Base-by-base conservation (phyloP, 2,797 vertebrate genomes). In the Cygnus olor region DNA sequence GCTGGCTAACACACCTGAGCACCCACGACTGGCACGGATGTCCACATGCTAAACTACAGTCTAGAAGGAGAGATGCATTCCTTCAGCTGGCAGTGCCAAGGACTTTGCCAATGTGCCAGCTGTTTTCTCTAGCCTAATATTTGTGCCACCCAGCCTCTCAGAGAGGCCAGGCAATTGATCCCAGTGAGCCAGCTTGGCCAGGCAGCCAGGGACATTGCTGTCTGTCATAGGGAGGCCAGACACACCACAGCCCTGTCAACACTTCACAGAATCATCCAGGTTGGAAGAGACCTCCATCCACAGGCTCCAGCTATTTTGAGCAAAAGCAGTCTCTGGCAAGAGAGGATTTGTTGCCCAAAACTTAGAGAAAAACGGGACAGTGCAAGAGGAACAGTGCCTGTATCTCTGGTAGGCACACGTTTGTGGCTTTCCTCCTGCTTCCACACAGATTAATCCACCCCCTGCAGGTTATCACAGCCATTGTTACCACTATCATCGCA, bases 1-100 rank as follows among this genome's bases (percentile, higher is more conserved):
- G 21, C 45, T 56, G 28, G 32, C 28, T 53, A 42, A 18, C 0
- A 0, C 28, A 30, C 27, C 34, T 17, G 27, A 45, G 15, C 25
- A 30, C 11, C 40, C 34, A 28, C 14, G 34, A 24, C 11, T 15
- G 34, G 51, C 9, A 53, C 27, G 6, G 38, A 11, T 15, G 20
- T 7, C 76, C 61, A 34, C 36, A 2, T 2, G 14, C 20, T 32
- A 25, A 8, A 2, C 58, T 28, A 32, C 45, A n/a, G 6, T 13
- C 78, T 32, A 40, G 45, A 22, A 30, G 0, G 53, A 10, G 10
- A 80, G 36, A 49, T 1, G 6, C 2, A 11, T 25, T 30, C 28
- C 42, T 21, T 7, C 11, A 65, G 42, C 42, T 53, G 34, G 14
- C 14, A 44, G 22, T 8, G 5, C 30, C 51, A 40, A 65, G 28